Conservation (phyloP, 2,797 vertebrate species). For the Urocyon cinereoargenteus region DNA sequence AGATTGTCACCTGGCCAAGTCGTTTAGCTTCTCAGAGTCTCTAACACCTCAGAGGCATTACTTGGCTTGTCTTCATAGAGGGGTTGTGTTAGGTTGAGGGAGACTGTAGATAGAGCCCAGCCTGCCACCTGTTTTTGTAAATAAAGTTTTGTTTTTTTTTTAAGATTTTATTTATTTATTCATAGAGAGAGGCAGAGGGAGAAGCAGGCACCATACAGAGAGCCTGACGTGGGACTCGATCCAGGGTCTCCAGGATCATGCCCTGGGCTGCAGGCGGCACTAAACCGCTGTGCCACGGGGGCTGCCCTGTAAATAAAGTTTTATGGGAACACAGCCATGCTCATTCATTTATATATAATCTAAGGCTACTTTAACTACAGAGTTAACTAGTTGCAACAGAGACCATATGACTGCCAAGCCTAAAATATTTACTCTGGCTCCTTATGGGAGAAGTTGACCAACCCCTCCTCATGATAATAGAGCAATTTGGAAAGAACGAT, state of each 20-base stretch:
- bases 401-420: not conserved
- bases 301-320: conserved; percentile 44
- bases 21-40: not conserved
- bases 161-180: too few relatives aligned
- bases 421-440: conserved; percentile 16
- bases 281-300: too few relatives aligned
- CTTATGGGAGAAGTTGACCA: not conserved
- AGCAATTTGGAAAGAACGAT: not conserved
- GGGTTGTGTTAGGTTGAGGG: not conserved
- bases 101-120: not conserved
- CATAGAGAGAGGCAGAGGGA: too few relatives aligned
- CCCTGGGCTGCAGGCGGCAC: too few relatives aligned
- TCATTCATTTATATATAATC: not conserved
- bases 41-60: not conserved
- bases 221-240: too few relatives aligned
- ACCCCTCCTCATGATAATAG: not conserved
- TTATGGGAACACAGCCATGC: conserved; percentile 6
- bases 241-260: too few relatives aligned
- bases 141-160: conserved; percentile 52
- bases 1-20: not conserved
- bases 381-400: not conserved
- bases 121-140: conserved; percentile 37
- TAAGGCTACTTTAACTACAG: not conserved
- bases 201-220: too few relatives aligned
- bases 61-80: not conserved